Conservation (phyloP, 2,797 vertebrate genomes). For the Pygocentrus nattereri region DNA sequence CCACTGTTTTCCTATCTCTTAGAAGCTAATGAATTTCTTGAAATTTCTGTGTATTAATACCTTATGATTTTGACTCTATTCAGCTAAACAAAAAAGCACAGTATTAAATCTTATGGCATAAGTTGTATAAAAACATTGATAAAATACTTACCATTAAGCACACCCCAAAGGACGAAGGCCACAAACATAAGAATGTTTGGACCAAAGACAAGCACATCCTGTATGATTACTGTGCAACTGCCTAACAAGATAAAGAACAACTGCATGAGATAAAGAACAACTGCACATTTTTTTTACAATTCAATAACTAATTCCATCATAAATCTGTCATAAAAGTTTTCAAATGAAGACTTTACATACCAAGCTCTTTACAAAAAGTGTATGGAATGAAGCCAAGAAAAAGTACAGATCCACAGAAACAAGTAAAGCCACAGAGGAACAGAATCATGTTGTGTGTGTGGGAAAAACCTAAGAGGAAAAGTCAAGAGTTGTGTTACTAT, state of each 20-base stretch:
- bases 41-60: no score
- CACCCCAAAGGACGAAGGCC: slow-evolving; percentile 26
- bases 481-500: neutral
- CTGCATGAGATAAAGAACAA: neutral
- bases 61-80: no score
- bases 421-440: neutral
- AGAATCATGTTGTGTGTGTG: neutral
- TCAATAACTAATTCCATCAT: neutral
- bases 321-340: neutral
- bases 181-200: slow-evolving; percentile 1
- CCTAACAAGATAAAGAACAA: neutral
- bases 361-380: neutral
- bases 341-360: neutral
- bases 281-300: neutral
- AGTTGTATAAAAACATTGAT: neutral
- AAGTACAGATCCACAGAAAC: neutral
- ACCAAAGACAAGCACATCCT: slow-evolving; percentile 8
- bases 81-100: neutral
- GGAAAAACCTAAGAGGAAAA: neutral
- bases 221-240: neutral
- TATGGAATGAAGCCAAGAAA: neutral
- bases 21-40: no score
- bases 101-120: no score
- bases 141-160: slow-evolving; percentile 22
- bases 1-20: no score